These are phyloP conservation scores for Anodontia alba DNA, from an alignment of 2,888 invertebrate genomes.

Conservation along the genomic window DNA sequence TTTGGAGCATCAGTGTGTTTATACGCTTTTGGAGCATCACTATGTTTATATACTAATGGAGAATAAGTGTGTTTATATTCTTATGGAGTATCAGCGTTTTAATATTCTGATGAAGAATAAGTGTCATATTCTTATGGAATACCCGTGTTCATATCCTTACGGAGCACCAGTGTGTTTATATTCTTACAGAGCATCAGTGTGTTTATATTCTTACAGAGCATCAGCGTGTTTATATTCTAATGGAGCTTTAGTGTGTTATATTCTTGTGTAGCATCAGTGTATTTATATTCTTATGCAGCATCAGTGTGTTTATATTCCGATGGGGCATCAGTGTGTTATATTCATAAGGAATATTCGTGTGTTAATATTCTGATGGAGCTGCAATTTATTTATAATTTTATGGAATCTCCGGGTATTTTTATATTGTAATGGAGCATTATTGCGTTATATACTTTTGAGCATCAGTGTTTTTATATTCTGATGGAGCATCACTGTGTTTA, in stretches of 20 bases:
- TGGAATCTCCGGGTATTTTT: not conserved
- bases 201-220: not conserved
- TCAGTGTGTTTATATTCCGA: not conserved
- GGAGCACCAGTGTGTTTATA: not conserved
- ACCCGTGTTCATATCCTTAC: not conserved
- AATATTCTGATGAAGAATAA: too few species aligned
- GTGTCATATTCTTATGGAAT: too few species aligned
- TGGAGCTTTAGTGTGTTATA: not conserved
- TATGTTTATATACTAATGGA: too few species aligned
- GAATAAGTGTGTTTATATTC: too few species aligned
- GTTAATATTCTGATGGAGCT: not conserved
- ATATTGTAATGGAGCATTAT: not conserved
- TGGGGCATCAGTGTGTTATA: not conserved
- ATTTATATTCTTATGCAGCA: not conserved
- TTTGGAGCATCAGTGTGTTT: too few species aligned
- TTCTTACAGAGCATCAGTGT: not conserved
- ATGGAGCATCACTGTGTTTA: not conserved
- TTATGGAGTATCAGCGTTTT: too few species aligned
- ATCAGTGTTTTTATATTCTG: not conserved
- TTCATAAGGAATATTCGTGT: not conserved
- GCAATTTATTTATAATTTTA: not conserved
- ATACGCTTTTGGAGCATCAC: too few species aligned
- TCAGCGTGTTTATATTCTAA: not conserved
- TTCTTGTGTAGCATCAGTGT: not conserved
- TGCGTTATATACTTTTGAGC: not conserved